Conservation (phyloP, 2,113 vertebrate genomes). For the Archocentrus centrarchus region DNA sequence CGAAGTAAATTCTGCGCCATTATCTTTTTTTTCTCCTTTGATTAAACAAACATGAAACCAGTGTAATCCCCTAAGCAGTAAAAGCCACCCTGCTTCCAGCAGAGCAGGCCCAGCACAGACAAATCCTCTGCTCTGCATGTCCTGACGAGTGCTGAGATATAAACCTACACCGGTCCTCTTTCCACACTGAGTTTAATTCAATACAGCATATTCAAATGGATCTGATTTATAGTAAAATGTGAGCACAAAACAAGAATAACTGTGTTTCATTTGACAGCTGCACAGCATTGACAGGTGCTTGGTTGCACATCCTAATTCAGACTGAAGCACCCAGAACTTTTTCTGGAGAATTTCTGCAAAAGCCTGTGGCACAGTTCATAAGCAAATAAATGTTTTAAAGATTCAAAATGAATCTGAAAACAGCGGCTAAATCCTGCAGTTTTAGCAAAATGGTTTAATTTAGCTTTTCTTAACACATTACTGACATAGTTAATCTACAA, state of each 20-base stretch:
- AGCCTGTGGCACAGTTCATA: background rate
- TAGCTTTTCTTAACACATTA: background rate
- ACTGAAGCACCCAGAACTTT: background rate
- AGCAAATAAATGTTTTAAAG: background rate
- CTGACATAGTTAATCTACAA: background rate
- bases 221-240: background rate
- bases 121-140: background rate
- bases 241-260: background rate
- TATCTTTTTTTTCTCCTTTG: background rate
- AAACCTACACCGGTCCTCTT: background rate
- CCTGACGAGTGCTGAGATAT: background rate
- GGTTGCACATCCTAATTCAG: background rate
- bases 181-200: background rate
- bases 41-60: constrained; percentile 34
- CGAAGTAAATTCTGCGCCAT: background rate
- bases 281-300: background rate
- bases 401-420: background rate
- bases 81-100: constrained; percentile 9
- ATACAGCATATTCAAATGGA: background rate
- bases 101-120: background rate
- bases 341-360: no score
- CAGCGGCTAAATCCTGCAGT: background rate
- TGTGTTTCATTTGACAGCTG: background rate
- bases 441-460: background rate
- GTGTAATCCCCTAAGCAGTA: background rate